Percentiles rank a stretch among this genome's conserved stretches.
Evolutionary conservation across 2,888 invertebrate species (phyloP).

Genomic region (Campaea margaritaria): DNA sequence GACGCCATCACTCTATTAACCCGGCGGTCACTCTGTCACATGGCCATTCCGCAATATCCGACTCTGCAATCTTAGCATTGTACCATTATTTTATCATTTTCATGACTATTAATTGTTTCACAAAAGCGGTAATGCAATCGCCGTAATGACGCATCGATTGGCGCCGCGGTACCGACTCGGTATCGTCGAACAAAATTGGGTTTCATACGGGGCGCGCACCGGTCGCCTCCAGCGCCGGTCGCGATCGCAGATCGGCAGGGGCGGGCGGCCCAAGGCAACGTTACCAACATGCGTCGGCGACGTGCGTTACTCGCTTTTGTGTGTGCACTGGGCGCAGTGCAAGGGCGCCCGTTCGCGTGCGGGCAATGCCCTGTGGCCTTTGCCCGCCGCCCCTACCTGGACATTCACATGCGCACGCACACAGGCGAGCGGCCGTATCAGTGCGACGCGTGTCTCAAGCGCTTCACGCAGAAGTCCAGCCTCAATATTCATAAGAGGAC

Average conservation of each 20-base stretch:
- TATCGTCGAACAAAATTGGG: slow-evolving; percentile 53
- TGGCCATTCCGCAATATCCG: slow-evolving; percentile 63
- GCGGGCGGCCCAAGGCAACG: slow-evolving; percentile 57
- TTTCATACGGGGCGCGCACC: slow-evolving; percentile 32
- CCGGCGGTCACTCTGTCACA: slow-evolving; percentile 60
- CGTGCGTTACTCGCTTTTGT: slow-evolving; percentile 86
- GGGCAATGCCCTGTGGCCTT: slow-evolving; percentile 80
- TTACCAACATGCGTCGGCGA: slow-evolving; percentile 72
- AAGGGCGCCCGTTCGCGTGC: slow-evolving; percentile 78
- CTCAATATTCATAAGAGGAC: slow-evolving; percentile 92
- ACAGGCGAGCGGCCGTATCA: slow-evolving; percentile 87
- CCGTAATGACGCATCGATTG: slow-evolving; percentile 71
- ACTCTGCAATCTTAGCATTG: slow-evolving; percentile 68
- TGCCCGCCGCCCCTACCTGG: slow-evolving; percentile 81
- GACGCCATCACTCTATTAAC: slow-evolving; percentile 64
- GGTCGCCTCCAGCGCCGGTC: slow-evolving; percentile 45
- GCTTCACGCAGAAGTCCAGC: slow-evolving; percentile 93
- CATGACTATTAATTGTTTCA: slow-evolving; percentile 83
- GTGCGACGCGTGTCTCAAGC: slow-evolving; percentile 91
- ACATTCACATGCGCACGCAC: slow-evolving; percentile 84
- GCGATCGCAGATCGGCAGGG: slow-evolving; percentile 55
- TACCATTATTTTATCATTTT: slow-evolving; percentile 66
- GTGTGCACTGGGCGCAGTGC: slow-evolving; percentile 85
- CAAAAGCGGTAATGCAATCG: slow-evolving; percentile 86
- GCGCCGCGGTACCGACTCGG: slow-evolving; percentile 44